These are phyloP conservation scores for Drosophila bunnanda DNA, from an alignment of 2,888 invertebrate species.

Conservation along the genomic window DNA sequence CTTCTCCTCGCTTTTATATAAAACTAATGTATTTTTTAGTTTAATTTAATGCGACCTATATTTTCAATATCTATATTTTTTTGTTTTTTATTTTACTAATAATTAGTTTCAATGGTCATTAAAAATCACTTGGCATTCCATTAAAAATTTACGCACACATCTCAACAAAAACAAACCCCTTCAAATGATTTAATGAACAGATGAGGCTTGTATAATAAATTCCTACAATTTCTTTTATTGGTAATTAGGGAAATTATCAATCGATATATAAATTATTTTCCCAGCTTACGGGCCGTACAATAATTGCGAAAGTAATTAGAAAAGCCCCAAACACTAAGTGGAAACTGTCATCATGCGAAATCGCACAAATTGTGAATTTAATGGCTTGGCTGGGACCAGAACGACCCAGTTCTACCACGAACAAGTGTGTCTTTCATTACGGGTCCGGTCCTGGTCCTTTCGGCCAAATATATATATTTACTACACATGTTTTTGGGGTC, in stretches of 20 bases:
- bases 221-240: neutral
- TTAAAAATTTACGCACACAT: neutral
- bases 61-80: neutral
- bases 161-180: neutral
- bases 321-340: conserved; percentile 40
- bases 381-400: conserved; percentile 46
- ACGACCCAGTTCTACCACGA: conserved; percentile 24
- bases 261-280: conserved; percentile 22
- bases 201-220: neutral
- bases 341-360: conserved; percentile 51
- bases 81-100: neutral
- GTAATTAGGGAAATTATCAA: neutral
- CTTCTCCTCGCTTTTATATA: too few relatives aligned
- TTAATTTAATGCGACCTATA: neutral
- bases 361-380: conserved; percentile 68
- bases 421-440: conserved; percentile 36
- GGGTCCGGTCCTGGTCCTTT: neutral
- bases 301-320: conserved; percentile 47
- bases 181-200: neutral
- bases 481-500: conserved; percentile 29
- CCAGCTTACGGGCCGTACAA: conserved; percentile 13
- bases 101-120: neutral
- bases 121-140: neutral
- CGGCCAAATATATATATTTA: conserved; percentile 18
- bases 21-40: neutral